These are phyloP conservation scores for Spilosoma lubricipeda DNA, from an alignment of 2,888 invertebrate genomes.

Conservation along the genomic window DNA sequence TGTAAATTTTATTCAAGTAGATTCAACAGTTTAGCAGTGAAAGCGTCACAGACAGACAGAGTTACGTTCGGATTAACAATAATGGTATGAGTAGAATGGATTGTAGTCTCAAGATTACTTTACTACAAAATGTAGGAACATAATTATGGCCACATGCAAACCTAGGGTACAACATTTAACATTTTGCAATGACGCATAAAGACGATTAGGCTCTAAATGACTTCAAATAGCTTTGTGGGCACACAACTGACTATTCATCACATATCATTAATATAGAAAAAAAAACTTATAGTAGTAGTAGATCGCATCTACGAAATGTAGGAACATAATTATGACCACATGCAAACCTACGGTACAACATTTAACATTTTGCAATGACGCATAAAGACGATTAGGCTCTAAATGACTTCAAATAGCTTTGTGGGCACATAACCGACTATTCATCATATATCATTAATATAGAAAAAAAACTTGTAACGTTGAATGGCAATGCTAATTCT, in stretches of 20 bases:
- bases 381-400: no score
- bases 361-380: slow-evolving; percentile 6
- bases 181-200: slow-evolving; percentile 14
- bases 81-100: no score
- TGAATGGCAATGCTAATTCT: no score
- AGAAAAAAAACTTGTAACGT: no score
- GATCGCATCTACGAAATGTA: no score
- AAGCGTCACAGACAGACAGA: no score
- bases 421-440: slow-evolving; percentile 9
- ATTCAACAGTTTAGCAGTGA: neutral
- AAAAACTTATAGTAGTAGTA: no score
- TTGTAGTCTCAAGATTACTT: no score
- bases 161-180: neutral
- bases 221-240: slow-evolving; percentile 7
- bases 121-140: neutral
- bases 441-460: slow-evolving; percentile 4
- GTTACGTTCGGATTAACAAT: no score
- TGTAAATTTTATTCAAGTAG: no score
- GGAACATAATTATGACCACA: slow-evolving; percentile 3
- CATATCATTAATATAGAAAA: neutral
- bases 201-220: no score
- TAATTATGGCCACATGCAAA: slow-evolving; percentile 1
- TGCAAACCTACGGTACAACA: neutral
- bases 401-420: slow-evolving; percentile 8
- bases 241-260: slow-evolving; percentile 10